phyloP scores from a whole-genome alignment of 2,113 vertebrate genomes.

The Pterophyllum scalare region DNA sequence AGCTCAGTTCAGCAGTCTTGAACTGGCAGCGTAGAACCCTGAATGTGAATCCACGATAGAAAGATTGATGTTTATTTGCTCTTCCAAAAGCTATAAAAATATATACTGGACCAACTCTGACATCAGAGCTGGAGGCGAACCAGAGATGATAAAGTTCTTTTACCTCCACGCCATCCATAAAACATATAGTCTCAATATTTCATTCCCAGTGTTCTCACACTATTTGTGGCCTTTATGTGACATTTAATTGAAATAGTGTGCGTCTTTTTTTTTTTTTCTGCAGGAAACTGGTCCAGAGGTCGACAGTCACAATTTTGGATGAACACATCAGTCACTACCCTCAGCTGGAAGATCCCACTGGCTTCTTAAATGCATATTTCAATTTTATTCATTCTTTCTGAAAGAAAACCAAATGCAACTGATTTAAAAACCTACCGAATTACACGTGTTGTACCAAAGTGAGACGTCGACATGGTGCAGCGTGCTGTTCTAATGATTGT shows the following conservation, averaged over 20 bases:
- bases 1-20: no score
- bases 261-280: neutral
- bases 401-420: constrained; percentile 49
- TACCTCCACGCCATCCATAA: no score
- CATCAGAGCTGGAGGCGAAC: neutral
- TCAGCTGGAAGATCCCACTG: constrained; percentile 94
- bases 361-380: constrained; percentile 92
- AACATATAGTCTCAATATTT: no score
- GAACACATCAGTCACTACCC: constrained; percentile 97
- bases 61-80: neutral
- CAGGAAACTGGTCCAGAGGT: constrained; percentile 88
- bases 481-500: neutral
- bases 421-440: neutral
- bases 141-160: neutral
- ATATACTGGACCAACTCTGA: neutral
- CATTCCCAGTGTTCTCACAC: no score
- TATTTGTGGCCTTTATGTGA: neutral
- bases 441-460: neutral
- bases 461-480: neutral
- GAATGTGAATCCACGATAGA: neutral
- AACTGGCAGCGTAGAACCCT: neutral
- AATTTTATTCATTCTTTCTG: constrained; percentile 97
- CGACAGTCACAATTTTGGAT: constrained; percentile 89
- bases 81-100: neutral
- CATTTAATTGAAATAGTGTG: neutral